Evolutionary conservation across 2,113 vertebrate species (phyloP).

Genomic region (Leptobrachium leishanense): DNA sequence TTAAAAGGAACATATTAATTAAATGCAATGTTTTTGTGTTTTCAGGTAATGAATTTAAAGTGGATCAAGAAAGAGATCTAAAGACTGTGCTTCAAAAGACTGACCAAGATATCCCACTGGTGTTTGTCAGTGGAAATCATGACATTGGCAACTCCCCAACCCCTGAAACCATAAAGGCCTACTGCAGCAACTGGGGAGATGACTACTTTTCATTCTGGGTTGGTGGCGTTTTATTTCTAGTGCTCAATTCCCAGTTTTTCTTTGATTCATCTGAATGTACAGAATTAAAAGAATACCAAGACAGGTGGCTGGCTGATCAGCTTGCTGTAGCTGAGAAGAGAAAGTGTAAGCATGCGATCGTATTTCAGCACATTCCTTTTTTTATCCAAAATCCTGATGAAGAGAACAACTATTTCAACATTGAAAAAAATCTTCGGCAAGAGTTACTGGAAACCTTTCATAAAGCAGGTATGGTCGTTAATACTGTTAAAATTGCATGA

Average conservation of each 20-base stretch:
- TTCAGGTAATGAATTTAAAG: slow-evolving; percentile 76
- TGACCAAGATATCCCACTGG: slow-evolving; percentile 78
- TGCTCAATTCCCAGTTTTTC: slow-evolving; percentile 92
- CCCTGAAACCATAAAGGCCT: slow-evolving; percentile 71
- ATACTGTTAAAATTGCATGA: slow-evolving; percentile 18
- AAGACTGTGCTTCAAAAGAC: slow-evolving; percentile 72
- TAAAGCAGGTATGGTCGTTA: slow-evolving; percentile 76
- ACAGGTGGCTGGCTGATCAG: slow-evolving; percentile 83
- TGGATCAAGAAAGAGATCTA: slow-evolving; percentile 82
- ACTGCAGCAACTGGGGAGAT: slow-evolving; percentile 83
- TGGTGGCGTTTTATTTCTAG: slow-evolving; percentile 88
- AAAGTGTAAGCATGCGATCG: slow-evolving; percentile 73
- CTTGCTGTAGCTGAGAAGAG: slow-evolving; percentile 64
- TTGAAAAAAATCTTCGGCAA: slow-evolving; percentile 72
- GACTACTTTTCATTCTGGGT: slow-evolving; percentile 98
- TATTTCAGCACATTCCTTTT: slow-evolving; percentile 95
- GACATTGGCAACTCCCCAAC: slow-evolving; percentile 89
- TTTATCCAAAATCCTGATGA: slow-evolving; percentile 79
- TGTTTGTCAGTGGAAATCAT: slow-evolving; percentile 94
- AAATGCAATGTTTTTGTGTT: not conserved
- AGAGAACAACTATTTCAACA: slow-evolving; percentile 89
- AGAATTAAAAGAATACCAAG: slow-evolving; percentile 77
- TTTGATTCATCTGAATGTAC: slow-evolving; percentile 79
- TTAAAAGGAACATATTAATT: no score
- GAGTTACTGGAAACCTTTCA: slow-evolving; percentile 78